Base-by-base conservation (phyloP, 2,888 invertebrate species). In the Cryptocephalus moraei region DNA sequence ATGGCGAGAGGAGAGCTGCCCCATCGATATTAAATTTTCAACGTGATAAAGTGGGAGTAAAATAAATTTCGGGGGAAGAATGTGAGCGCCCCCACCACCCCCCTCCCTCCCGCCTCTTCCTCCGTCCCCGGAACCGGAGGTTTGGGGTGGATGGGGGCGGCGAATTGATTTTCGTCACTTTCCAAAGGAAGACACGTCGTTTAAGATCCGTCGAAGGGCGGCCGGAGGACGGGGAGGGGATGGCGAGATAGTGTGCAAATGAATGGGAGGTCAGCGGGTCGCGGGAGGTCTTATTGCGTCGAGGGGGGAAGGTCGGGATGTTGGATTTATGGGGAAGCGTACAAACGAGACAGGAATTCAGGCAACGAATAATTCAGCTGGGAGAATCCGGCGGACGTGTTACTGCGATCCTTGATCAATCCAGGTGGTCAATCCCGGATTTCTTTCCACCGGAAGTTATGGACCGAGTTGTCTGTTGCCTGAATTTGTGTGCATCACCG, bases 1-100 rank as follows among this genome's bases (percentile, higher is more conserved):
- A 22, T 22, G 22, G 22, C 22, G 22, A 22, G 22, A 22, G 22
- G 22, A 22, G 22, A 22, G 22, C 22, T 46, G 48, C 43, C 41
- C 44, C 43, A 43, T 48, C 50, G 48, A 50, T 50, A 50, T 50
- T 50, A 46, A 50, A 50, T 50, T 50, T 47, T 48, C 43, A 43
- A 45, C 39, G 48, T 48, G 47, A 50, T 45, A 34, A 41, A 48
- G 45, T 33, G 43, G 46, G 45, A 41, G 31, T 41, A 45, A 41
- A 50, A 48, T 45, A 41, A 22, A 22, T 22, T 22, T 22, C n/a
- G n/a, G n/a, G n/a, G 22, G 22, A 22, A 6, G 22, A 22, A 22
- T 2, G 22, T 22, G 22, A 22, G 6, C 22, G 3, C 6, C 6
- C 22, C 22, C 22, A 22, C 22, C 22, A 4, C 6, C 22, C 22